Conservation (phyloP, 2,888 invertebrate species). For the Drosophila melanosoma region DNA sequence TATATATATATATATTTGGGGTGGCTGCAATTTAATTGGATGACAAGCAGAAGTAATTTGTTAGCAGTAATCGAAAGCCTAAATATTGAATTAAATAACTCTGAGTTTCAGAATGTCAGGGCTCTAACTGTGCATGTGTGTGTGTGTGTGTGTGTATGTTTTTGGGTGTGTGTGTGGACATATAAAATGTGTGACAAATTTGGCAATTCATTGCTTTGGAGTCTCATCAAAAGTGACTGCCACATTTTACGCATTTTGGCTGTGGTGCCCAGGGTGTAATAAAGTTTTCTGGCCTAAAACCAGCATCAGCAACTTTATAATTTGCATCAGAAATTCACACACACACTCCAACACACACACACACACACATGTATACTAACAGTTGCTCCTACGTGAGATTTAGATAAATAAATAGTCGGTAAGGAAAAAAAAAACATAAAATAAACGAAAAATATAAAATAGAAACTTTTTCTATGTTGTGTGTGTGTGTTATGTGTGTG, state of each 20-base stretch:
- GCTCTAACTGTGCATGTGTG: neutral
- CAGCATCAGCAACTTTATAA: slow-evolving; percentile 61
- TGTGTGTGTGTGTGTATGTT: neutral
- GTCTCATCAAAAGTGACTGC: slow-evolving; percentile 4
- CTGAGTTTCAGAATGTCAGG: neutral
- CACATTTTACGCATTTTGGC: slow-evolving; percentile 10
- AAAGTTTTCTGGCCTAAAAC: slow-evolving; percentile 37
- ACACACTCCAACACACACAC: neutral
- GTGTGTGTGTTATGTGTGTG: neutral
- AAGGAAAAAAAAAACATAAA: slow-evolving; percentile 24
- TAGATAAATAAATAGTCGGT: slow-evolving; percentile 58
- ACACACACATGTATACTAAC: slow-evolving; percentile 6
- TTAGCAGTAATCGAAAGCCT: slow-evolving; percentile 5
- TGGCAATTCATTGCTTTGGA: slow-evolving; percentile 3
- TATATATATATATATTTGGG: neutral
- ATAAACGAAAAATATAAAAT: slow-evolving; percentile 2
- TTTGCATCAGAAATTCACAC: slow-evolving; percentile 37
- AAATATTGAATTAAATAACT: slow-evolving; percentile 9
- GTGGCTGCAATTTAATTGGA: neutral
- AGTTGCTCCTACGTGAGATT: slow-evolving; percentile 52
- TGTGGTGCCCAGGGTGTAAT: slow-evolving; percentile 2
- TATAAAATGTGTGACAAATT: slow-evolving; percentile 8
- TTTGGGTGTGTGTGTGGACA: neutral
- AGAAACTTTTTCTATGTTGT: neutral
- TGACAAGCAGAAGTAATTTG: neutral